A percentile compares a stretch with the other conserved stretches of the same genome.
Evolutionary conservation across 2,888 invertebrate species (phyloP).

Genomic region (Anoncus sp.): DNA sequence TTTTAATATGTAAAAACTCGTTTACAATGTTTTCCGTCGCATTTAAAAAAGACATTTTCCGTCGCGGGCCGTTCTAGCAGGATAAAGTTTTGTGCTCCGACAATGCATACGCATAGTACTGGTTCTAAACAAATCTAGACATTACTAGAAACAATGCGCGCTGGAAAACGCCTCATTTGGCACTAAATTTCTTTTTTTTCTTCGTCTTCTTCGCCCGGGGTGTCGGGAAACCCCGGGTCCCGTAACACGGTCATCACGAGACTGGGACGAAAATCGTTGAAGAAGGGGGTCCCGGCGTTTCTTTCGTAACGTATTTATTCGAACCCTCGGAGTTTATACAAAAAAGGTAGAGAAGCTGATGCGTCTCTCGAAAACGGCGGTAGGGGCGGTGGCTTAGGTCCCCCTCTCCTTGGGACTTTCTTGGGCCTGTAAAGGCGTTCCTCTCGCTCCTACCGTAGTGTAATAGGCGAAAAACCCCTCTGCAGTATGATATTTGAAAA

Average conservation of each 20-base stretch:
- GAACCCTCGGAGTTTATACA: conserved; percentile 79
- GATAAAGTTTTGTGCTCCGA: too few species aligned
- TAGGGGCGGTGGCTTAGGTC: conserved; percentile 52
- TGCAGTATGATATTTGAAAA: conserved; percentile 1
- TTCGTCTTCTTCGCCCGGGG: neutral
- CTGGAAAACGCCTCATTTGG: neutral
- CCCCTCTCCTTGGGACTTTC: conserved; percentile 52
- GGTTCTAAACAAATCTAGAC: too few species aligned
- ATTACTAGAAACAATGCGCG: neutral
- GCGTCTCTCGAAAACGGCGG: conserved; percentile 66
- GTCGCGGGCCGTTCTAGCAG: too few species aligned
- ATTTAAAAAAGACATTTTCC: too few species aligned
- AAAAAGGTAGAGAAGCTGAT: conserved; percentile 74
- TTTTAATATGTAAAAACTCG: neutral
- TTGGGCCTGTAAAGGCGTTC: conserved; percentile 17
- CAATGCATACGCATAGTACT: too few species aligned
- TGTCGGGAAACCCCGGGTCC: conserved; percentile 33
- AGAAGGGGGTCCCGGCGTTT: conserved; percentile 77
- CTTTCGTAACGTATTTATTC: conserved; percentile 82
- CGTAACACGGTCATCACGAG: conserved; percentile 41
- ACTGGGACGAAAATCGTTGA: conserved; percentile 42
- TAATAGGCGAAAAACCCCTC: conserved; percentile 34
- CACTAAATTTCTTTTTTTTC: neutral
- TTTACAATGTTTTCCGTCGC: neutral
- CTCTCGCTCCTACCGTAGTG: conserved; percentile 34